phyloP scores from a whole-genome alignment of 2,888 invertebrate genomes.

The Augochlorella aurata region DNA sequence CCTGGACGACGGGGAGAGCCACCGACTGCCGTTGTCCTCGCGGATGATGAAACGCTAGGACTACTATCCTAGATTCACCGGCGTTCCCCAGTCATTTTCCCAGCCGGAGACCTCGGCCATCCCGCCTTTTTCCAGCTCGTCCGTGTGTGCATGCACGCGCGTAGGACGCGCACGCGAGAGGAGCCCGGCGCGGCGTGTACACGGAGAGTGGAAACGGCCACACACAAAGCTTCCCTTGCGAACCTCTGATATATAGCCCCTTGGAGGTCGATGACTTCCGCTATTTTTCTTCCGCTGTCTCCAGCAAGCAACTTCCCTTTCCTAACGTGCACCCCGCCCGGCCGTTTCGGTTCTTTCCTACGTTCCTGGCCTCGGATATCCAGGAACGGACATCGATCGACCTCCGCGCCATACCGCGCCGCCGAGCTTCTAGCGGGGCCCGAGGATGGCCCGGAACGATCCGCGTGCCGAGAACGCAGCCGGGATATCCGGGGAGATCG shows the following conservation, averaged over 20 bases:
- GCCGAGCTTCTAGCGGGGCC: constrained; percentile 40
- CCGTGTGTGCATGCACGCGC: constrained; percentile 43
- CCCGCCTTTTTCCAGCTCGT: constrained; percentile 68
- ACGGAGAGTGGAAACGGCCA: constrained; percentile 49
- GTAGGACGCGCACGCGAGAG: constrained; percentile 26
- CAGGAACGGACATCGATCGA: constrained; percentile 70
- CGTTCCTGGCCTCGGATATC: constrained; percentile 66
- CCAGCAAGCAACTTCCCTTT: constrained; percentile 82
- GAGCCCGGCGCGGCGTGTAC: constrained; percentile 25
- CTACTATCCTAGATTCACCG: constrained; percentile 73
- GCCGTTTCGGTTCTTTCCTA: constrained; percentile 73
- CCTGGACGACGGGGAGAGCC: constrained; percentile 57
- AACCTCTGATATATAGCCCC: constrained; percentile 83
- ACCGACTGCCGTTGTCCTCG: constrained; percentile 53
- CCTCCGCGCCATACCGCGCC: constrained; percentile 14
- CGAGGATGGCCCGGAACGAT: constrained; percentile 48
- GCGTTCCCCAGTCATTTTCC: constrained; percentile 4
- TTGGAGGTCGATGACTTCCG: constrained; percentile 85
- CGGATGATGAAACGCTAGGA: constrained; percentile 74
- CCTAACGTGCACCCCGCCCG: constrained; percentile 71
- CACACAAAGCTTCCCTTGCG: constrained; percentile 67
- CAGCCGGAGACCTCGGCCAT: neutral
- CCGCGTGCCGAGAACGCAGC: constrained; percentile 40
- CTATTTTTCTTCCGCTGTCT: constrained; percentile 85
- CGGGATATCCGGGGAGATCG: constrained; percentile 42